Evolutionary conservation across 2,888 invertebrate genomes (phyloP), one percentile per base, ranked within the genome.

Genomic region (Phortica magna): DNA sequence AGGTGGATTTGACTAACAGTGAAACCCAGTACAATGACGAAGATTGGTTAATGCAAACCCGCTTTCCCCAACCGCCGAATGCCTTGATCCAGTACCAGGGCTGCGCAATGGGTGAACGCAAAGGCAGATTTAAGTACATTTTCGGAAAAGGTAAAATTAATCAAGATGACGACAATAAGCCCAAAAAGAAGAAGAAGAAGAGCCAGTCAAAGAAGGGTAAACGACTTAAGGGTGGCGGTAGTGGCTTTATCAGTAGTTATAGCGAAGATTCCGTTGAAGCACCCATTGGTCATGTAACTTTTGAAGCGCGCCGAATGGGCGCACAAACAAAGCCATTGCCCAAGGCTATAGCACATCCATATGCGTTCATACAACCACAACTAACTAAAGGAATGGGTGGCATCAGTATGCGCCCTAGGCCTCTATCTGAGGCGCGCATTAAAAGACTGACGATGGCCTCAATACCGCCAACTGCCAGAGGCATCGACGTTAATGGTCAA

Each of bases 11-110:
- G 2, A 83, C 83, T 3, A 94, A 94, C 80, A 93, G 93, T 0
- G 94, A 94, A 75, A 94, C 95, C 0, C 95, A 95, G 84, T 95
- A 95, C 82, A 88, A 92, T 64, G 92, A 93, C 39, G 92, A 92
- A 0, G 95, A 95, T 87, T 93, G 93, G 77, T 83, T 84, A 55
- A 71, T 83, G 61, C 82, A 83, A 72, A 85, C 89, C 0, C 57
- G 81, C 48, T 88, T 78, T 70, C 89, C 89, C 0, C 83, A 83
- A 79, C 83, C 84, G 1, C 82, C 89, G 9, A 90, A 88, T 61
- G 84, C 88, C 43, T 83, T 81, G 9, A 84, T 89, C 68, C 88
- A 88, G 76, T 84, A 86, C 59, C 83, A 83, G 17, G 85, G 85
- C 53, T 90, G 90, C 71, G 89, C 86, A 10, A 75, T 84, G 0